These are phyloP conservation scores for Acinonyx jubatus DNA, from an alignment of 2,113 vertebrate species.

Conservation along the genomic window DNA sequence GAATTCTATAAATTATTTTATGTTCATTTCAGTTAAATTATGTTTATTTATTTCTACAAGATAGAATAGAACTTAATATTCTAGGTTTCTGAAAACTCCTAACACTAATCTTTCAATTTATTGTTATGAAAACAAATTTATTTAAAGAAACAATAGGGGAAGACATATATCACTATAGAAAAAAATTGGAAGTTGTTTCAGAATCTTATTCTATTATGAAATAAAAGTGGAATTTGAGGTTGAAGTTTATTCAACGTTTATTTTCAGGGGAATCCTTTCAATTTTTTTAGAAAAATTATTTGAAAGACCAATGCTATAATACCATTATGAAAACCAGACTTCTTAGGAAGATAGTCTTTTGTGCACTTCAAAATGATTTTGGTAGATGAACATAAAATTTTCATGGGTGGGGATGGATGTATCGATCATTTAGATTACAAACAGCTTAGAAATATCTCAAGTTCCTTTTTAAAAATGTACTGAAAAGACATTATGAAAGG, in stretches of 20 bases:
- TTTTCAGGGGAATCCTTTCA: neutral
- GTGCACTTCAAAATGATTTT: slow-evolving; percentile 28
- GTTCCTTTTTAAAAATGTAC: slow-evolving; percentile 51
- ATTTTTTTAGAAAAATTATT: slow-evolving; percentile 45
- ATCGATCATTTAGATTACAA: slow-evolving; percentile 39
- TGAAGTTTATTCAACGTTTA: neutral
- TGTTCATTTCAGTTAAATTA: neutral
- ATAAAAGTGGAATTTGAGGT: neutral
- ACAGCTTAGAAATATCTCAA: slow-evolving; percentile 19
- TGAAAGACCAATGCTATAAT: neutral
- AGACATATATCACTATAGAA: neutral
- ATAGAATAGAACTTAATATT: slow-evolving; percentile 20
- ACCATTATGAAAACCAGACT: slow-evolving; percentile 32
- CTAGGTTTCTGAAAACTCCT: neutral
- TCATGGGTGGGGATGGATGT: neutral
- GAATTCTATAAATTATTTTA: neutral
- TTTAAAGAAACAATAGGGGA: slow-evolving; percentile 4
- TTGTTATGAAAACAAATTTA: neutral
- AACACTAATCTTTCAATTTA: slow-evolving; percentile 7
- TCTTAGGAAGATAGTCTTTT: slow-evolving; percentile 7
- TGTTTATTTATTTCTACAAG: neutral
- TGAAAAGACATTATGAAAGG: slow-evolving; percentile 39
- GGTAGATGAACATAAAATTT: neutral
- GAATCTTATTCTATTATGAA: slow-evolving; percentile 8
- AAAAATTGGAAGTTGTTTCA: neutral